Base-by-base conservation (phyloP, 2,113 vertebrate genomes). In the Mystacornis crossleyi region DNA sequence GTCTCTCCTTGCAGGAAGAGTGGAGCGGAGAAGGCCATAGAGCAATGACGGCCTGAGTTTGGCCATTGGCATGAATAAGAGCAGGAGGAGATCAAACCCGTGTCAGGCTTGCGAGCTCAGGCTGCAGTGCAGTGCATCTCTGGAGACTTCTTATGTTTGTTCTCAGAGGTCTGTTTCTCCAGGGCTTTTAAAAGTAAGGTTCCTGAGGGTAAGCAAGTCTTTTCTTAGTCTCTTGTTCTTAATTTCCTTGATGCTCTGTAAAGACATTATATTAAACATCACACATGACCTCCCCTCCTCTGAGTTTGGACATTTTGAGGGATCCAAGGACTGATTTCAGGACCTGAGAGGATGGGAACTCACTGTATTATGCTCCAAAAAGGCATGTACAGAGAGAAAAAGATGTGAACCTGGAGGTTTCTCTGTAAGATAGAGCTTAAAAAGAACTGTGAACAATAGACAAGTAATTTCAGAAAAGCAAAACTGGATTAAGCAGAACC, bases 21-120 rank as follows among this genome's bases (percentile, higher is more conserved):
- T 6, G 21, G 33, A 43, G 29, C 0, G 0, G 48, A 55, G 74
- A 72, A 53, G 33, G 65, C 70, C 9, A 1, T 3, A 31, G 57
- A 57, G 25, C 36, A 57, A 17, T 1, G 18, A 3, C 10, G 57
- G 18, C 21, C 2, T 6, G 43, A 38, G 20, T 74, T 31, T 71
- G 53, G 57, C 61, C 8, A 2, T 7, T 48, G 65, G 21, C 15
- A 4, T 40, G 16, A 64, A 8, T 15, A 26, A 33, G 48, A 43
- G 33, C 81, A 38, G 28, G 23, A 66, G 74, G 48, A 81, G 40
- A 47, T 21, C 78, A 74, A 51, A 43, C 5, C 29, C 0, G 0
- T 18, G 36, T 28, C 34, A 21, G 45, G 17, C 50, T 29, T 19
- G 23, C 60, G 74, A 81, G 69, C 79, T 69, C 1, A 8, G 74